Evolutionary conservation across 2,888 invertebrate species (phyloP).

Genomic region (Scaptomyza flava): DNA sequence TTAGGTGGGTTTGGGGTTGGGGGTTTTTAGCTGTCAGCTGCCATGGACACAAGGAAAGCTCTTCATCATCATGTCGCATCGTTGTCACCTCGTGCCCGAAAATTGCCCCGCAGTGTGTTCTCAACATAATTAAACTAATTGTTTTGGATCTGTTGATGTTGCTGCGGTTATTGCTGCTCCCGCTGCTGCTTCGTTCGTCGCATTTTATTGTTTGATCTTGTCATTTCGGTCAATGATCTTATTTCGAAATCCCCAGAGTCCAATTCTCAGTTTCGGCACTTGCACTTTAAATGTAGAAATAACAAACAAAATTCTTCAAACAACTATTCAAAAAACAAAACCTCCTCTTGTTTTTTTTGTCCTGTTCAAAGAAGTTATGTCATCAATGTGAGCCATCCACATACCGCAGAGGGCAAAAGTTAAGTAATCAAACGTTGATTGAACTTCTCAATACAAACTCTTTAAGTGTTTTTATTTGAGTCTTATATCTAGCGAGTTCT

Average conservation of each 20-base stretch:
- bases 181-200: neutral
- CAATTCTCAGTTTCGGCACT: slow-evolving; percentile 76
- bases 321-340: no score
- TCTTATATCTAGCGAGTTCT: neutral
- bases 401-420: slow-evolving; percentile 43
- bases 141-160: slow-evolving; percentile 48
- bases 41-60: slow-evolving; percentile 21
- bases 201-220: slow-evolving; percentile 64
- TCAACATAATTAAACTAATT: slow-evolving; percentile 77
- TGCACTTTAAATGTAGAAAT: slow-evolving; percentile 74
- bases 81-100: slow-evolving; percentile 78
- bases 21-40: slow-evolving; percentile 26
- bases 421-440: slow-evolving; percentile 60
- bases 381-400: slow-evolving; percentile 67
- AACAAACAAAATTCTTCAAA: slow-evolving; percentile 37
- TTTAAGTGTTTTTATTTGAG: neutral
- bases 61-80: slow-evolving; percentile 76
- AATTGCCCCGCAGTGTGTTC: slow-evolving; percentile 49
- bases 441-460: slow-evolving; percentile 12
- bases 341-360: no score
- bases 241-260: slow-evolving; percentile 63
- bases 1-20: neutral
- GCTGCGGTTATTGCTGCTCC: neutral
- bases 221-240: slow-evolving; percentile 74
- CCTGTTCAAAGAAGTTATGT: slow-evolving; percentile 65